Conservation (phyloP, 2,888 invertebrate genomes). For the Thalpophila matura region DNA sequence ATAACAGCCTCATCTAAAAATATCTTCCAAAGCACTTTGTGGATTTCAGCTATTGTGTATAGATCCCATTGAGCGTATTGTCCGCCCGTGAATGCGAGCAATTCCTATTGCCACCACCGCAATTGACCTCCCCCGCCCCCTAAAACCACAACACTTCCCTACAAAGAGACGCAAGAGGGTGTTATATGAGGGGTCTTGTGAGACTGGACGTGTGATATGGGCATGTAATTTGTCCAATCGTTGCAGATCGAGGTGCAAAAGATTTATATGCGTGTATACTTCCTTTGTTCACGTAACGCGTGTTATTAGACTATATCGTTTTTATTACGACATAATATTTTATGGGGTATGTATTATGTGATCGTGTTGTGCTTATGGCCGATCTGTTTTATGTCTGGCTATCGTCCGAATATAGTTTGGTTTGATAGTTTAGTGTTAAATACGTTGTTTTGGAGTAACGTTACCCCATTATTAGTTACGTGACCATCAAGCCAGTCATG, state of each 20-base stretch:
- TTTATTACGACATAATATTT: slow-evolving; percentile 61
- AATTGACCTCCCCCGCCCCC: slow-evolving; percentile 53
- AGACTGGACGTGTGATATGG: slow-evolving; percentile 50
- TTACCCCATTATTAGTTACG: background rate
- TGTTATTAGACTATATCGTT: slow-evolving; percentile 57
- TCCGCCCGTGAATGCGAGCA: slow-evolving; percentile 69
- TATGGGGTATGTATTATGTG: slow-evolving; percentile 42
- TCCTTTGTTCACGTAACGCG: slow-evolving; percentile 56
- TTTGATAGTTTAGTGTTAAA: slow-evolving; percentile 27
- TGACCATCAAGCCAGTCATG: background rate
- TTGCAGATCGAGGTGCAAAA: slow-evolving; percentile 70
- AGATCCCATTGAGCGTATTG: slow-evolving; percentile 70
- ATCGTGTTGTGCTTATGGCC: slow-evolving; percentile 32
- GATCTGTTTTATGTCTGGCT: slow-evolving; percentile 42
- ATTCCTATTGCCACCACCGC: slow-evolving; percentile 63
- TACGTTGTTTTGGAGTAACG: slow-evolving; percentile 8
- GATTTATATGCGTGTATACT: slow-evolving; percentile 67
- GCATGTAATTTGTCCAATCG: slow-evolving; percentile 74
- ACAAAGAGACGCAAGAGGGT: slow-evolving; percentile 25
- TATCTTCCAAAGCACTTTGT: slow-evolving; percentile 64
- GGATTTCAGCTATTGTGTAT: slow-evolving; percentile 70
- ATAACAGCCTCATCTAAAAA: slow-evolving; percentile 42
- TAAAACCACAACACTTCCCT: slow-evolving; percentile 3
- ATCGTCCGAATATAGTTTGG: slow-evolving; percentile 27
- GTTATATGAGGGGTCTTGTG: slow-evolving; percentile 38